Conservation (phyloP, 2,113 vertebrate species). For the Crocuta crocuta region DNA sequence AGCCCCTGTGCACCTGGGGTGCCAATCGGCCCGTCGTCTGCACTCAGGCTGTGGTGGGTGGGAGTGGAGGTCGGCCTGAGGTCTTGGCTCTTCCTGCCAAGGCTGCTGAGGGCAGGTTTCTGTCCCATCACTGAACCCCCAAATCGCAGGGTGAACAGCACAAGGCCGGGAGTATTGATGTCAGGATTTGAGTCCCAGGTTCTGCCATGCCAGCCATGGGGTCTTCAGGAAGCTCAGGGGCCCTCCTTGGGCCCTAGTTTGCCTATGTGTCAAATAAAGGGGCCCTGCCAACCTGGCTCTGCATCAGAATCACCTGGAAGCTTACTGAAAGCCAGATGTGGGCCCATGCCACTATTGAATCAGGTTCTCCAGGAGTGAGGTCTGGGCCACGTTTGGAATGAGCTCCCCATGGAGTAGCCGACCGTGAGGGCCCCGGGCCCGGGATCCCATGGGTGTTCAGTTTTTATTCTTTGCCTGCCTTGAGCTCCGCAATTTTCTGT, state of each 20-base stretch:
- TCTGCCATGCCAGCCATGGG: background rate
- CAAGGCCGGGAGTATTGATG: background rate
- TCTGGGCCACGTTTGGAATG: background rate
- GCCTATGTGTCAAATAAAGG: background rate
- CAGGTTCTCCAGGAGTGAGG: background rate
- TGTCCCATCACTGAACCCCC: background rate
- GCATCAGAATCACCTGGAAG: background rate
- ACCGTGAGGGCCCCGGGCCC: background rate
- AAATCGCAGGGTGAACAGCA: background rate
- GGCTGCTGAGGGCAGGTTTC: background rate
- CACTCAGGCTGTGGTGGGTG: fast-evolving
- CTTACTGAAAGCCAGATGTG: background rate
- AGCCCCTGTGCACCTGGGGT: background rate
- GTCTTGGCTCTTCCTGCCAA: background rate
- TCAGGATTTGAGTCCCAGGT: background rate
- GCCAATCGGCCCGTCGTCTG: background rate
- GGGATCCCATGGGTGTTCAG: background rate
- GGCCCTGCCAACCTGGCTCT: background rate
- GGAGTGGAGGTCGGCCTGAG: background rate
- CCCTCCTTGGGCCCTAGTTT: background rate
- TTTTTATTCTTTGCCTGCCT: background rate
- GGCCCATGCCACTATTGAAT: background rate
- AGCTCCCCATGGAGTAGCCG: background rate
- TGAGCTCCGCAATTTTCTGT: background rate
- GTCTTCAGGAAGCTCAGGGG: background rate